These are phyloP conservation scores for Crotalus tigris DNA, from an alignment of 2,113 vertebrate species.

Conservation along the genomic window DNA sequence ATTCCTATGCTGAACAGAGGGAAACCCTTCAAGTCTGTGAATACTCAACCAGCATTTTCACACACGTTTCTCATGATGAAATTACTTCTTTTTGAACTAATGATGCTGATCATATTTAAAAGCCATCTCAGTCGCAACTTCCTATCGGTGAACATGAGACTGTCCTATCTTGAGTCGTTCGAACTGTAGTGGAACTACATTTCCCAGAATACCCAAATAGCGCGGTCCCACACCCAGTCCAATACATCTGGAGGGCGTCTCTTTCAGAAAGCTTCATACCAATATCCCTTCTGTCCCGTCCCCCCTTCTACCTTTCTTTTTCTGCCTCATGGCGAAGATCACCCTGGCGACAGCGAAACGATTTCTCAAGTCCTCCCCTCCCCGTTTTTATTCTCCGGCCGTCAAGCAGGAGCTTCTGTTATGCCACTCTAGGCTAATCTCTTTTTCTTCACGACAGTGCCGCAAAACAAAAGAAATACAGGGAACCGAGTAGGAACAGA, in stretches of 20 bases:
- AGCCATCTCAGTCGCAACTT: neutral
- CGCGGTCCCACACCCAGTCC: neutral
- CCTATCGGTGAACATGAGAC: neutral
- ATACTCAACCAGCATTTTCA: neutral
- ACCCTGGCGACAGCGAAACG: neutral
- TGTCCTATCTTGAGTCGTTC: neutral
- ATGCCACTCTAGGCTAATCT: neutral
- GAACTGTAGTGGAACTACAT: neutral
- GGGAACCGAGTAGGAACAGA: neutral
- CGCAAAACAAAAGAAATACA: neutral
- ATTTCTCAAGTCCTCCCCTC: neutral
- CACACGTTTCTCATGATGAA: neutral
- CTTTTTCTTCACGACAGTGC: neutral
- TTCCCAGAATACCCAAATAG: neutral
- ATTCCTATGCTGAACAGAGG: neutral
- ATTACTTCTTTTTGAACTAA: neutral
- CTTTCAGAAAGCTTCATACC: neutral
- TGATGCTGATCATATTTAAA: neutral
- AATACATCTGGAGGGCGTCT: neutral
- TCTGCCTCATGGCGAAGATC: slow-evolving; percentile 37
- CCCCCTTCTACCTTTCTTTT: slow-evolving; percentile 15
- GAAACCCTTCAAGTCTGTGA: neutral
- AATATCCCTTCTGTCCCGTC: neutral
- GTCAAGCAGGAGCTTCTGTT: neutral
- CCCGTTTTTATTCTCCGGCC: too few relatives aligned